Evolutionary conservation across 2,888 invertebrate genomes (phyloP).

Genomic region (Acanthosepion pharaonis): DNA sequence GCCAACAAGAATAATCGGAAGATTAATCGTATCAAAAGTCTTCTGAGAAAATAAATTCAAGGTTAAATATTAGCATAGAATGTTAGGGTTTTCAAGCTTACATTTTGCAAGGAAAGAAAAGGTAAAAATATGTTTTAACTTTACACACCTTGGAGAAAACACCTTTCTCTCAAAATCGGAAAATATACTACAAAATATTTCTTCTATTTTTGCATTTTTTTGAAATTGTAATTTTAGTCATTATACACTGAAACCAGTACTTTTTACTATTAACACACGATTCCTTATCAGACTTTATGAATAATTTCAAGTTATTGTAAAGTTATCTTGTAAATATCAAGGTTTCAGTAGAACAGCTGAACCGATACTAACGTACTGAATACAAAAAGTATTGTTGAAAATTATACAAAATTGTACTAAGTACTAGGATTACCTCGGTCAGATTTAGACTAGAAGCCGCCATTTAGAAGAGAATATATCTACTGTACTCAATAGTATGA

Average conservation of each 20-base stretch:
- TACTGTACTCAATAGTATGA: background rate
- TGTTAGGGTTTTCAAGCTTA: background rate
- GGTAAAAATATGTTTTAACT: background rate
- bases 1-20: background rate
- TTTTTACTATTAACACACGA: background rate
- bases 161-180: background rate
- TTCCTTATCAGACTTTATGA: background rate
- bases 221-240: background rate
- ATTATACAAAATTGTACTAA: background rate
- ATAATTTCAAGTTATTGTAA: background rate
- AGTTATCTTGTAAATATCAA: background rate
- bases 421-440: background rate
- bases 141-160: background rate
- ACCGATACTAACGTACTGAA: background rate
- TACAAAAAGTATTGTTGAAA: background rate
- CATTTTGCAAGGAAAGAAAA: background rate
- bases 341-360: no score
- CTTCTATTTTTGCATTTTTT: background rate
- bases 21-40: background rate
- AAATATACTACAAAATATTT: background rate
- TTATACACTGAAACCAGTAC: background rate
- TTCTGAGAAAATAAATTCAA: background rate
- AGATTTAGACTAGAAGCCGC: background rate
- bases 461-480: background rate
- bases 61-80: background rate